Evolutionary conservation across 2,888 invertebrate genomes (phyloP).

Genomic region (Coremacera marginata): DNA sequence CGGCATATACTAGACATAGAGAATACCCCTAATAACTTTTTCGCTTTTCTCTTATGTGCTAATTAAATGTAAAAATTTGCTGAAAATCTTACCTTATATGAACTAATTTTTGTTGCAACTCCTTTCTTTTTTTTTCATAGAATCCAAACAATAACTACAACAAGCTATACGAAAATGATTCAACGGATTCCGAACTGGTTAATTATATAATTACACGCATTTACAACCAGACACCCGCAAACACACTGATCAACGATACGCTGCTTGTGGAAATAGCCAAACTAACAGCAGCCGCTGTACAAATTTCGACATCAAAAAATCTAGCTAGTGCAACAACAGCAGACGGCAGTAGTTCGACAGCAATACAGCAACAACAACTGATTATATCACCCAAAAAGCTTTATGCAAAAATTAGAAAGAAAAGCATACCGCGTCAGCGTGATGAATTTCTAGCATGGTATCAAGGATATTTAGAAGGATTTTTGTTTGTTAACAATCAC

Average conservation of each 20-base stretch:
- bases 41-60: no score
- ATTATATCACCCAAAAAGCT: constrained; percentile 66
- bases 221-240: constrained; percentile 63
- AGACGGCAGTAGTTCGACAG: constrained; percentile 39
- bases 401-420: constrained; percentile 63
- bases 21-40: no score
- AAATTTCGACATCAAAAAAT: constrained; percentile 55
- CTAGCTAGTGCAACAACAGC: constrained; percentile 42
- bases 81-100: no score
- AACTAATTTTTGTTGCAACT: neutral
- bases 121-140: neutral
- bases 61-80: no score
- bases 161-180: constrained; percentile 25
- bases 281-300: constrained; percentile 63
- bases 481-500: constrained; percentile 50
- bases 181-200: constrained; percentile 64
- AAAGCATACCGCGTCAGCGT: constrained; percentile 61
- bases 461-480: constrained; percentile 62
- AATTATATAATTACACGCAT: constrained; percentile 66
- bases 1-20: no score
- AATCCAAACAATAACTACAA: constrained; percentile 27
- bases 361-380: constrained; percentile 37
- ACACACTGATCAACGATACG: constrained; percentile 63
- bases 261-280: constrained; percentile 64
- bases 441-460: constrained; percentile 65